These are phyloP conservation scores for Sphinx pinastri DNA, from an alignment of 2,888 invertebrate genomes.

Conservation along the genomic window DNA sequence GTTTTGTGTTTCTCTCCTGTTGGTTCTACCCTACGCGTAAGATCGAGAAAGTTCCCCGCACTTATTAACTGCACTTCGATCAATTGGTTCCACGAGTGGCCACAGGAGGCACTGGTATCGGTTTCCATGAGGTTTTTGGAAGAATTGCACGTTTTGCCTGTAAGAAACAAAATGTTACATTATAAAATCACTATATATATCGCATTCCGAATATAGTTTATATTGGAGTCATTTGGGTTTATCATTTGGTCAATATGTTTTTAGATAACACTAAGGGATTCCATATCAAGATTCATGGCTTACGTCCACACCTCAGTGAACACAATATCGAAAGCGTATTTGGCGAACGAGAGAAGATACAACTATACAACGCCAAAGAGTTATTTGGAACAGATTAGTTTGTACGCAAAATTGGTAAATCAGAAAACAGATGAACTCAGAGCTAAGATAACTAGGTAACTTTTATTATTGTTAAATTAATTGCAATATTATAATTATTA, in stretches of 20 bases:
- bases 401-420: conserved; percentile 94
- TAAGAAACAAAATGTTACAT: conserved; percentile 62
- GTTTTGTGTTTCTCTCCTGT: conserved; percentile 99
- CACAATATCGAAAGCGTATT: conserved; percentile 92
- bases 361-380: conserved; percentile 99
- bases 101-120: conserved; percentile 97
- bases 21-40: conserved; percentile 94
- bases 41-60: conserved; percentile 97
- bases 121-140: conserved; percentile 95
- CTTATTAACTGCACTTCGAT: conserved; percentile 97
- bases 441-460: conserved; percentile 89
- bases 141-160: conserved; percentile 91
- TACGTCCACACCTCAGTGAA: conserved; percentile 97
- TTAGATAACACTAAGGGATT: conserved; percentile 89
- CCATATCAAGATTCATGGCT: conserved; percentile 97
- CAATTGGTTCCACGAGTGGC: conserved; percentile 99
- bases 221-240: background rate
- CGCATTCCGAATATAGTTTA: no score
- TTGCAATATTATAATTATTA: background rate
- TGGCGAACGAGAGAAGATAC: conserved; percentile 95
- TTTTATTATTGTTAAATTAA: background rate
- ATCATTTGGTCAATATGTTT: conserved; percentile 34
- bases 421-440: conserved; percentile 94
- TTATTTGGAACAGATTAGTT: conserved; percentile 96
- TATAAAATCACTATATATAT: no score